Conservation (phyloP, 2,888 invertebrate species). For the Graphium colonna region DNA sequence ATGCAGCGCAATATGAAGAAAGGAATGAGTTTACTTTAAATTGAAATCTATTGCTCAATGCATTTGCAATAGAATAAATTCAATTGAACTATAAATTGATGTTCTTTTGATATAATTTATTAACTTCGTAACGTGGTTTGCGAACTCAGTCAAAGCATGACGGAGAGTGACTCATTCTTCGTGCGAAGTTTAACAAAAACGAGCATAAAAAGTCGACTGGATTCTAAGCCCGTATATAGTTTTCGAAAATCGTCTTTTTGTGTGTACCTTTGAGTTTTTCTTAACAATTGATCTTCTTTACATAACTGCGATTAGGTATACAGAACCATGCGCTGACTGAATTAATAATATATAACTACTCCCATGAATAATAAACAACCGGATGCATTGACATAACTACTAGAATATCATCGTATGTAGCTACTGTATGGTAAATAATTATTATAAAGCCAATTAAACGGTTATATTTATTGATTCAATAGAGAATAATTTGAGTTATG, state of each 20-base stretch:
- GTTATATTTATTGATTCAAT: too few relatives aligned
- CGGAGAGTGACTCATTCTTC: background rate
- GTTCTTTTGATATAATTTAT: background rate
- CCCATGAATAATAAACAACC: constrained; percentile 18
- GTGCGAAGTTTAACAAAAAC: background rate
- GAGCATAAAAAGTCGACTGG: constrained; percentile 6
- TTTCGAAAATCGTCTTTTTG: constrained; percentile 15
- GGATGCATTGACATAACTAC: constrained; percentile 11
- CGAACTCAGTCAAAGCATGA: background rate
- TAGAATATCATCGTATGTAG: background rate
- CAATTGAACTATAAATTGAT: background rate
- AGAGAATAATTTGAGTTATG: too few relatives aligned
- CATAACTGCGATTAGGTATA: constrained; percentile 20
- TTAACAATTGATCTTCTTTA: constrained; percentile 12
- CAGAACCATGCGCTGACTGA: constrained; percentile 9
- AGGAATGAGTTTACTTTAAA: too few relatives aligned
- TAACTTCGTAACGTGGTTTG: background rate
- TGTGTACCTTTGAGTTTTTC: constrained; percentile 17
- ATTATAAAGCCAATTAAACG: too few relatives aligned
- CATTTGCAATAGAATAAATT: too few relatives aligned
- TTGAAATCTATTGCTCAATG: too few relatives aligned
- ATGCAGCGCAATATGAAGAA: too few relatives aligned
- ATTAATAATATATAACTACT: constrained; percentile 18
- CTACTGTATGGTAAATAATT: background rate
- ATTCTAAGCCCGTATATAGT: constrained; percentile 1